Percentiles rank a stretch among this genome's conserved stretches.
Conservation (phyloP, 1,140 invertebrate genomes). For the Drosophila auraria region DNA sequence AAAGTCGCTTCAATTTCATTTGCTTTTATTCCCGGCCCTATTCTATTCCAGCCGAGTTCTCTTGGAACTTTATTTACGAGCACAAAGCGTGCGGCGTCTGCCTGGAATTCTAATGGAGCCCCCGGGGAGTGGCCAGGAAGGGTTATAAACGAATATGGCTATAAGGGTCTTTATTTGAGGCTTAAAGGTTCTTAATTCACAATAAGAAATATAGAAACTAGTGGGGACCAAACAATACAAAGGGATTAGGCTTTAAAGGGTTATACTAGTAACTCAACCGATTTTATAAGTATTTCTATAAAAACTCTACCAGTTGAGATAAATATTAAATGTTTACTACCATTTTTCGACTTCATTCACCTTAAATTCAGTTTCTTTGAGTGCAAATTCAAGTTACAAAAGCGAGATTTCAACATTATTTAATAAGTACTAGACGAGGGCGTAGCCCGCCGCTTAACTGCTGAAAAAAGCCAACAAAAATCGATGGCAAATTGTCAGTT, state of each 20-base stretch:
- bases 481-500: slow-evolving; percentile 75
- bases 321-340: neutral
- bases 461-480: slow-evolving; percentile 34
- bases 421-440: slow-evolving; percentile 19
- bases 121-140: neutral
- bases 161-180: neutral
- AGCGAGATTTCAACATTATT: slow-evolving; percentile 21
- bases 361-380: neutral
- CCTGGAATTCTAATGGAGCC: slow-evolving; percentile 55
- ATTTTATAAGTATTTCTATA: no score
- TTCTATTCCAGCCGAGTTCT: slow-evolving; percentile 11
- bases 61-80: slow-evolving; percentile 63
- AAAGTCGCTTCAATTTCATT: slow-evolving; percentile 28
- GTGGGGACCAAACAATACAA: no score
- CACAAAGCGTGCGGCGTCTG: slow-evolving; percentile 61
- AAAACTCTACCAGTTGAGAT: no score
- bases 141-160: neutral
- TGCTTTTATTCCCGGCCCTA: slow-evolving; percentile 15
- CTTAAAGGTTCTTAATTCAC: neutral
- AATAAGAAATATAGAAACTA: neutral
- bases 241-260: no score
- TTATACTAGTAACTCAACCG: no score
- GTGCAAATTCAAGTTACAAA: slow-evolving; percentile 4
- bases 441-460: slow-evolving; percentile 28
- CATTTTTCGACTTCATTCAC: neutral